Evolutionary conservation across 2,113 vertebrate genomes (phyloP).

Genomic region (Grammomys dolichurus): DNA sequence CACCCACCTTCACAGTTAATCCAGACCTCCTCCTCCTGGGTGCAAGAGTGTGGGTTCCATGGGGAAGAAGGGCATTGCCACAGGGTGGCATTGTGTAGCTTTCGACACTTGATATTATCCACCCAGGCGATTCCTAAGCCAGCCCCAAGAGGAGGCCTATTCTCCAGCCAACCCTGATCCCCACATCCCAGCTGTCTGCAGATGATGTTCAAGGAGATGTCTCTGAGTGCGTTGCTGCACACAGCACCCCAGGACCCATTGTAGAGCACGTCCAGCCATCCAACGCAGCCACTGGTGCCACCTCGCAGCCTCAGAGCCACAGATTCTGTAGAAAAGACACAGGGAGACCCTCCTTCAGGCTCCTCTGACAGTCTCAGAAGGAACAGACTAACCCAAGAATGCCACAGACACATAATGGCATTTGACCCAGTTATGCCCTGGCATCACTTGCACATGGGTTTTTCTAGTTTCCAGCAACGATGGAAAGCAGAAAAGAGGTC

Average conservation of each 20-base stretch:
- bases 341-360: background rate
- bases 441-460: background rate
- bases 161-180: slow-evolving; percentile 1
- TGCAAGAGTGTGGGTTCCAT: slow-evolving; percentile 43
- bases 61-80: slow-evolving; percentile 35
- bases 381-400: background rate
- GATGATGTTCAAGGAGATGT: slow-evolving; percentile 23
- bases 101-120: background rate
- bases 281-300: slow-evolving; percentile 36
- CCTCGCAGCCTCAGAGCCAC: background rate
- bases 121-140: background rate
- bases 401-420: background rate
- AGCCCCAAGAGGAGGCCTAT: background rate
- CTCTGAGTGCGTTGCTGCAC: slow-evolving; percentile 55
- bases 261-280: slow-evolving; percentile 76
- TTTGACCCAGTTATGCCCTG: background rate
- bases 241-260: slow-evolving; percentile 67
- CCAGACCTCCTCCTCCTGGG: slow-evolving; percentile 4
- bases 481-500: background rate
- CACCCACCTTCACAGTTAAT: slow-evolving; percentile 24
- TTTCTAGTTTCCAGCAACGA: background rate
- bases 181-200: slow-evolving; percentile 69
- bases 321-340: background rate
- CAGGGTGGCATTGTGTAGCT: background rate
- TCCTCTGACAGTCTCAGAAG: background rate